Evolutionary conservation across 2,888 invertebrate species (phyloP).

Genomic region (Conops quadrifasciatus): DNA sequence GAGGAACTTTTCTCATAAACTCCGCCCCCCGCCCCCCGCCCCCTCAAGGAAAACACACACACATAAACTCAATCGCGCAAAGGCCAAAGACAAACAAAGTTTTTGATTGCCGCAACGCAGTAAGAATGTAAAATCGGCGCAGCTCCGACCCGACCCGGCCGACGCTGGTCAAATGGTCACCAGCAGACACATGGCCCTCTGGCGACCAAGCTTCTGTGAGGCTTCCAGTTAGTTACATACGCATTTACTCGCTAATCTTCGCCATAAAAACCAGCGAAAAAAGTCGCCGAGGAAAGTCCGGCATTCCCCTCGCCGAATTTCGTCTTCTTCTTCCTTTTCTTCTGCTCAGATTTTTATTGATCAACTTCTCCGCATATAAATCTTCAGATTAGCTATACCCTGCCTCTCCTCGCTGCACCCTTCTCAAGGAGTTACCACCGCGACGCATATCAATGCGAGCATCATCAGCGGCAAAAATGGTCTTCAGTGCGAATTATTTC

Average conservation of each 20-base stretch:
- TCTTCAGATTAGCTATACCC: slow-evolving; percentile 47
- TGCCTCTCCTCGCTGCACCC: neutral
- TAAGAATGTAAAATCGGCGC: too few relatives aligned
- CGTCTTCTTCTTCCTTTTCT: neutral
- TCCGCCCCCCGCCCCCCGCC: slow-evolving; percentile 15
- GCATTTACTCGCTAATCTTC: slow-evolving; percentile 24
- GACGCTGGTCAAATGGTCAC: slow-evolving; percentile 16
- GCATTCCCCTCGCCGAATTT: neutral
- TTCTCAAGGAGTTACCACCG: neutral
- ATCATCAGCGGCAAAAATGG: neutral
- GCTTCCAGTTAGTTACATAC: neutral
- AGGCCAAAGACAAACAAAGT: slow-evolving; percentile 18
- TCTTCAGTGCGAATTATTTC: slow-evolving; percentile 36
- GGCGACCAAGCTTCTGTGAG: too few relatives aligned
- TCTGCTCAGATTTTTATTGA: slow-evolving; percentile 47
- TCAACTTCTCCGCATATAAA: slow-evolving; percentile 54
- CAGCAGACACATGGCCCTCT: slow-evolving; percentile 3
- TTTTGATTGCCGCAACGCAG: neutral
- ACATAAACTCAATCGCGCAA: slow-evolving; percentile 3
- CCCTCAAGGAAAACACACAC: slow-evolving; percentile 20
- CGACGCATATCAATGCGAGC: slow-evolving; percentile 3
- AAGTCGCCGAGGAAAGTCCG: slow-evolving; percentile 16
- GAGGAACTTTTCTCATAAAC: slow-evolving; percentile 20
- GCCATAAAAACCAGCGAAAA: slow-evolving; percentile 18
- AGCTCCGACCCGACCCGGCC: too few relatives aligned